Evolutionary conservation across 2,113 vertebrate genomes (phyloP).

Genomic region (Caracal caracal): DNA sequence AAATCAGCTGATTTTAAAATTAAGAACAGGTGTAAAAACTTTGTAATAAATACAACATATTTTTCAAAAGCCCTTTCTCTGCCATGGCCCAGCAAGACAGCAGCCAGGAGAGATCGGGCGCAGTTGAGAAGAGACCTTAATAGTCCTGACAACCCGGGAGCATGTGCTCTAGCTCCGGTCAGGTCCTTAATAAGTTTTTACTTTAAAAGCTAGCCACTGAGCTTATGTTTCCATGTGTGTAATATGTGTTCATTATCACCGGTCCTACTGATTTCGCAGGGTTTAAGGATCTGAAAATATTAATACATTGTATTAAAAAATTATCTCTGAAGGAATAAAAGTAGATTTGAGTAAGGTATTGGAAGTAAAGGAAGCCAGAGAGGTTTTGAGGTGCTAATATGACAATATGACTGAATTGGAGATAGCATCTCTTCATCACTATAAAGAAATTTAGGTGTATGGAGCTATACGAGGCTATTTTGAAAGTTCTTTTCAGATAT

Average conservation of each 20-base stretch:
- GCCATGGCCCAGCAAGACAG: not conserved
- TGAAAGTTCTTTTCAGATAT: not conserved
- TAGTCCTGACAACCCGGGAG: not conserved
- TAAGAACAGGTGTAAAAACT: not conserved
- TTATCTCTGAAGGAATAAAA: not conserved
- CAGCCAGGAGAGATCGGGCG: not conserved
- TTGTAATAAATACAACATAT: not conserved
- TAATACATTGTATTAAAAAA: not conserved
- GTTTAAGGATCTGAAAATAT: not conserved
- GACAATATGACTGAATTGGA: not conserved
- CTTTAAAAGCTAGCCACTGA: slow-evolving; percentile 8
- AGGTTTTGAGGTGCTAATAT: not conserved
- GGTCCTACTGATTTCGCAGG: not conserved
- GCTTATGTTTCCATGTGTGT: not conserved
- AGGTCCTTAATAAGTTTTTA: not conserved
- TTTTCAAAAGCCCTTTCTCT: not conserved
- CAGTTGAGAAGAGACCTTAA: not conserved
- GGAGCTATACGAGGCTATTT: not conserved
- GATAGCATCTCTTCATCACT: not conserved
- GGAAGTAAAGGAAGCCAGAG: not conserved
- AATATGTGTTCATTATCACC: not conserved
- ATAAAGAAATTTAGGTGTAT: not conserved
- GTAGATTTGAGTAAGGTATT: not conserved
- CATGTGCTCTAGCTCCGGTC: not conserved
- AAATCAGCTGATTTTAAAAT: slow-evolving; percentile 18